Evolutionary conservation across 2,113 vertebrate species (phyloP), one percentile per base, ranked within the genome.

Genomic region (Myanophis thanlyinensis): DNA sequence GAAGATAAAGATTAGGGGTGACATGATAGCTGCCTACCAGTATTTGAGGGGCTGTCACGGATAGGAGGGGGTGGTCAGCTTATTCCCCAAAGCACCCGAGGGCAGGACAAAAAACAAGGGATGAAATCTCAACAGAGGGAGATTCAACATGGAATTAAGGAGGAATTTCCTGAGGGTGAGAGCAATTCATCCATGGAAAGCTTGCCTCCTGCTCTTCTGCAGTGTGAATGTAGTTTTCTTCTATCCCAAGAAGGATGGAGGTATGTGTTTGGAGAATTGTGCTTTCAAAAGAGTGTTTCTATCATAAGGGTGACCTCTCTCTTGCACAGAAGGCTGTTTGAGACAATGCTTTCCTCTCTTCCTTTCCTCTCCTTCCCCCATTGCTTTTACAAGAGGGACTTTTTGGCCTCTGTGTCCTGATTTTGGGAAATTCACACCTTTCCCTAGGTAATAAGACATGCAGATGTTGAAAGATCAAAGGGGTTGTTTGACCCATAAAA

Each of bases 401-500:
- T 84, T 54, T 88, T 18, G 54, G 46, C 89, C 53, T 56, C 88
- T 53, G n/a, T 67, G 2, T 25, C 47, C 91, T 88, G 51, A 67
- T 93, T 93, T 47, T 89, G 4, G 56, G 87, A 93, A 85, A 47
- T n/a, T 87, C 52, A 54, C 48, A 84, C 35, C 15, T 80, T 47
- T 67, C 85, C 1, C 93, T 25, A 5, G 44, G 22, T 90, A 67
- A 80, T 52, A 54, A 52, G 6, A 89, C 35, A 40, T 93, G 93
- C 80, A 89, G 56, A 44, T 1, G 0, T 0, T 0, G 23, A 18
- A 59, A 91, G 91, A 94, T 90, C 90, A 51, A 92, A 93, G 80
- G 85, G 67, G 7, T 49, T 62, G 47, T 25, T 47, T 92, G 94
- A 87, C 30, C 48, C 89, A 90, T 91, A 85, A 89, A n/a, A 62